Evolutionary conservation across 2,888 invertebrate species (phyloP).

Genomic region (Calliopum simillimum): DNA sequence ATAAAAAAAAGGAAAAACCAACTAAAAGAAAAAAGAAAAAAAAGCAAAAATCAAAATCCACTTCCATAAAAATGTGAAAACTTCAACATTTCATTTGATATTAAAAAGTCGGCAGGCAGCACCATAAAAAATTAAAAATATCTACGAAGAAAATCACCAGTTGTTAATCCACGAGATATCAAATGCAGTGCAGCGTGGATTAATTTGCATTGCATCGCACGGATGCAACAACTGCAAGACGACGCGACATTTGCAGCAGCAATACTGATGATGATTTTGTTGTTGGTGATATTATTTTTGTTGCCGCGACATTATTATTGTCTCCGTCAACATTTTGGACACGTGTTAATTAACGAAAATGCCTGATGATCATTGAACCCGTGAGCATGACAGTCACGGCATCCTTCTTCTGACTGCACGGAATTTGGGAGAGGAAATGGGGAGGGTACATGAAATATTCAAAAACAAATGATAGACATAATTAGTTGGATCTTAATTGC

Average conservation of each 20-base stretch:
- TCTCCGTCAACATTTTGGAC: slow-evolving; percentile 42
- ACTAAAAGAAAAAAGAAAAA: slow-evolving; percentile 1
- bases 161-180: slow-evolving; percentile 12
- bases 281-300: slow-evolving; percentile 33
- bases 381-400: slow-evolving; percentile 28
- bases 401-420: slow-evolving; percentile 10
- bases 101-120: background rate
- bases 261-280: slow-evolving; percentile 14
- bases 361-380: slow-evolving; percentile 46
- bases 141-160: background rate
- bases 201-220: slow-evolving; percentile 44
- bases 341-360: slow-evolving; percentile 51
- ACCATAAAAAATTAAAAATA: background rate
- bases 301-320: slow-evolving; percentile 42
- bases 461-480: slow-evolving; percentile 24
- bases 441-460: background rate
- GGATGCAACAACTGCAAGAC: slow-evolving; percentile 25
- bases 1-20: background rate
- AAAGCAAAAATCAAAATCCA: slow-evolving; percentile 23
- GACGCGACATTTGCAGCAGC: background rate
- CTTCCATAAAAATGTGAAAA: background rate
- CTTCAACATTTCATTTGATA: slow-evolving; percentile 1
- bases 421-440: background rate
- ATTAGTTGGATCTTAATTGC: slow-evolving; percentile 27
- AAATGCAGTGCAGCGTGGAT: slow-evolving; percentile 36